These are phyloP conservation scores for Macrostomum lignano DNA, from an alignment of 1,140 invertebrate genomes.

Conservation along the genomic window DNA sequence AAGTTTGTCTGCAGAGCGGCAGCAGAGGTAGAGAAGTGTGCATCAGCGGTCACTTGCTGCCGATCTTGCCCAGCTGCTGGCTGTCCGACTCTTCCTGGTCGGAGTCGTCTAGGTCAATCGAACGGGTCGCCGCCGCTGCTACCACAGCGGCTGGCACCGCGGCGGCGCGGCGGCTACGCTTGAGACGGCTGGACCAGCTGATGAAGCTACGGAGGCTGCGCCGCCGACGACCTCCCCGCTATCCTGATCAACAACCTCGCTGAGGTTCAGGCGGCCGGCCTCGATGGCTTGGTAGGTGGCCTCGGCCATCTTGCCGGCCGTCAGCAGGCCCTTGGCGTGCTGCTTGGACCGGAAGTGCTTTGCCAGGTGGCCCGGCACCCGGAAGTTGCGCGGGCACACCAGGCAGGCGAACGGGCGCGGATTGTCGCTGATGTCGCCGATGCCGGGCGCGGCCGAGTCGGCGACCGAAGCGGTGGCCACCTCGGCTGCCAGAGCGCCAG, in stretches of 20 bases:
- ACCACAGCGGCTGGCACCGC: too few relatives aligned
- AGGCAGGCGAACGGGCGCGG: conserved; percentile 70
- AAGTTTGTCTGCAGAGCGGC: too few relatives aligned
- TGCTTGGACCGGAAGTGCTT: conserved; percentile 83
- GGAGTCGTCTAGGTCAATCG: too few relatives aligned
- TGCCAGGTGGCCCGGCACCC: conserved; percentile 73
- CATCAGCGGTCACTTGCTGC: too few relatives aligned
- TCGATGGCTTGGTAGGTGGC: conserved; percentile 83
- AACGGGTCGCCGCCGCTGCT: too few relatives aligned
- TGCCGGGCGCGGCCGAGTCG: background rate
- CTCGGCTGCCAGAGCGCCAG: conserved; percentile 44
- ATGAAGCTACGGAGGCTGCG: too few relatives aligned
- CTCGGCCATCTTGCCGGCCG: conserved; percentile 62
- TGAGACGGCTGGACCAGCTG: too few relatives aligned
- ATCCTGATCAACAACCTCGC: conserved; percentile 42
- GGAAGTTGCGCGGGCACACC: conserved; percentile 75
- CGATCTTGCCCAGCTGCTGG: too few relatives aligned
- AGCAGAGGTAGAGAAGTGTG: too few relatives aligned
- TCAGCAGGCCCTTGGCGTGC: conserved; percentile 79
- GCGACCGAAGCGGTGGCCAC: background rate
- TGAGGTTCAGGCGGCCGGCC: conserved; percentile 53
- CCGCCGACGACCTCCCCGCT: background rate
- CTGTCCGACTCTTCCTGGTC: too few relatives aligned
- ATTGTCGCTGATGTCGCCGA: conserved; percentile 40
- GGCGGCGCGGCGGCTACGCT: too few relatives aligned